Evolutionary conservation across 1,140 invertebrate genomes (phyloP), one percentile per base, ranked within the genome.

Genomic region (Drosophila simulans): DNA sequence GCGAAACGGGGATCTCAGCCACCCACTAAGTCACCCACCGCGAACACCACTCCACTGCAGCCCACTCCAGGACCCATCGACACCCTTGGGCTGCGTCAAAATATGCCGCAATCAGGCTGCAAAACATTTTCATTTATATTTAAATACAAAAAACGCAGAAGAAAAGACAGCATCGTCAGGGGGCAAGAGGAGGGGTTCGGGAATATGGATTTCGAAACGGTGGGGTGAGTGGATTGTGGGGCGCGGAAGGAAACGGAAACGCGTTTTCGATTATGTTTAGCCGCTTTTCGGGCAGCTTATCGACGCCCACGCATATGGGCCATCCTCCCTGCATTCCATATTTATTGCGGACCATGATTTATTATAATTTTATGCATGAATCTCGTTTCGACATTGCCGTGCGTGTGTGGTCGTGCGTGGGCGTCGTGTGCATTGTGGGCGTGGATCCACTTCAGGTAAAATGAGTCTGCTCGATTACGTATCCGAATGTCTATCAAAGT

Each of bases 71-170:
- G 20, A 25, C 37, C 17, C 20, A 15, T 79, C 35, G 63, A 70
- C 60, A 48, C 74, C 80, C 75, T 53, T 65, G 77, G 83, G 84
- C 80, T 88, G 83, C 84, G 76, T 88, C 83, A 88, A 88, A 88
- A 88, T 88, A 88, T 88, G 84, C 83, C 83, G 84, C 83, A 89
- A 88, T 88, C 84, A 77, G 80, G 71, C 83, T 89, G 83, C 83
- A 88, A 88, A 88, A 83, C 84, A 88, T 88, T 88, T 88, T 89
- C 83, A 88, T 88, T 88, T 88, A 88, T 88, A 88, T 88, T 88
- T 89, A 88, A 88, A 88, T 88, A 89, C 84, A 72, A 82, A 74
- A 63, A 80, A 37, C 53, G 46, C 40, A 11, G 34, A 55, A 56
- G 31, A 45, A 39, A 34, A 45, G 46, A 43, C 46, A 17, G 13